A percentile compares a stretch with the other conserved stretches of the same genome.
phyloP scores from a whole-genome alignment of 2,113 vertebrate genomes.

The Brachypodius melanocephalos region DNA sequence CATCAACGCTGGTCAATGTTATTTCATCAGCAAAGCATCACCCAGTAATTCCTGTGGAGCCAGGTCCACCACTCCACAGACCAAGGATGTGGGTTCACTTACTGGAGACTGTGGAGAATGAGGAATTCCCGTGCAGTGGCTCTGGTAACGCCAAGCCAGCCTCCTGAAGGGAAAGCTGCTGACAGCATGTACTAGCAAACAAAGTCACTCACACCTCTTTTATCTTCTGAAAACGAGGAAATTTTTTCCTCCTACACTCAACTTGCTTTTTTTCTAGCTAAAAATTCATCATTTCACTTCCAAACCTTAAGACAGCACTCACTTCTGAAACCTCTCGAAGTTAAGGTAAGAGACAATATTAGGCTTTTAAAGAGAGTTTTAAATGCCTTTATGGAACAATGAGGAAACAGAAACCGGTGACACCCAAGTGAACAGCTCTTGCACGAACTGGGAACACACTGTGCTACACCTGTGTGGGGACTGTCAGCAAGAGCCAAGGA shows the following conservation, averaged over 20 bases:
- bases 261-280: neutral
- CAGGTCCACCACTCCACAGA: too few species aligned
- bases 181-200: neutral
- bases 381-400: neutral
- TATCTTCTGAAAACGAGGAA: neutral
- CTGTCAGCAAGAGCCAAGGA: neutral
- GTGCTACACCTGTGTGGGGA: neutral
- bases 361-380: neutral
- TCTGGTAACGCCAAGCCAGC: neutral
- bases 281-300: neutral
- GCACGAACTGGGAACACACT: neutral
- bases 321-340: neutral
- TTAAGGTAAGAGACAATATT: neutral
- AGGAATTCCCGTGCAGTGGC: neutral
- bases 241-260: neutral
- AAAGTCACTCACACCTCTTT: neutral
- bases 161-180: neutral
- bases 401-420: neutral
- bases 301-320: fast-evolving
- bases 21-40: neutral
- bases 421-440: neutral
- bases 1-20: neutral
- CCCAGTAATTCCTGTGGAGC: neutral
- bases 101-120: neutral
- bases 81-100: neutral